These are phyloP conservation scores for Balearica regulorum DNA, from an alignment of 2,797 vertebrate genomes.

Conservation along the genomic window DNA sequence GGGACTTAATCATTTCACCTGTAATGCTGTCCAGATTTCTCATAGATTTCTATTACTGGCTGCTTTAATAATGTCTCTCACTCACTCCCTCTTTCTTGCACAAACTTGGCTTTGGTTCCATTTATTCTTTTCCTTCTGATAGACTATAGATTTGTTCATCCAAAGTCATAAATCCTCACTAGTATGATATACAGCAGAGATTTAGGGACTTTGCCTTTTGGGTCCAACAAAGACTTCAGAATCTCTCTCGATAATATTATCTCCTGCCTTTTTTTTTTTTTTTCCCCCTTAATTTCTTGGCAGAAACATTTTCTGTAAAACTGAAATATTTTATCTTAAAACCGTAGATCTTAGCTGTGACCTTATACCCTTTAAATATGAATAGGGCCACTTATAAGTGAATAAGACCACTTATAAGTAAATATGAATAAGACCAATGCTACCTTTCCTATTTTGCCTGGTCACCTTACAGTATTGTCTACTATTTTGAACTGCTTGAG, in stretches of 20 bases:
- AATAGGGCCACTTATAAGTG: neutral
- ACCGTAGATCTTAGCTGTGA: neutral
- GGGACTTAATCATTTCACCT: slow-evolving; percentile 25
- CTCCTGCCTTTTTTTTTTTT: neutral
- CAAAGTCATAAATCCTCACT: slow-evolving; percentile 37
- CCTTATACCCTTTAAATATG: slow-evolving; percentile 20
- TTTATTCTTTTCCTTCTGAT: slow-evolving; percentile 13
- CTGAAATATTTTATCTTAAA: slow-evolving; percentile 50
- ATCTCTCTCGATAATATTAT: slow-evolving; percentile 34
- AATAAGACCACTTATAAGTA: no score
- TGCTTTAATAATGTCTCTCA: slow-evolving; percentile 3
- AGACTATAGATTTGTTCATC: neutral
- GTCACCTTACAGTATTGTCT: neutral
- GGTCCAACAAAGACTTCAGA: neutral
- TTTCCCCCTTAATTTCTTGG: slow-evolving; percentile 22
- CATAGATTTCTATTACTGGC: slow-evolving; percentile 12
- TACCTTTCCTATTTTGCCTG: neutral
- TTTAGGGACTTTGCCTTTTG: slow-evolving; percentile 21
- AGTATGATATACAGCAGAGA: neutral
- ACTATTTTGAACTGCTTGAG: neutral
- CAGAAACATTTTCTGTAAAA: slow-evolving; percentile 39
- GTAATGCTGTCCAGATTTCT: neutral
- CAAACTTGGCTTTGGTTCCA: neutral
- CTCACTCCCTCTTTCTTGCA: neutral
- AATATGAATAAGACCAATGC: neutral